Percentiles rank a stretch among this genome's conserved stretches.
Conservation (phyloP, 2,113 vertebrate genomes). For the Rhabdornis inornatus region DNA sequence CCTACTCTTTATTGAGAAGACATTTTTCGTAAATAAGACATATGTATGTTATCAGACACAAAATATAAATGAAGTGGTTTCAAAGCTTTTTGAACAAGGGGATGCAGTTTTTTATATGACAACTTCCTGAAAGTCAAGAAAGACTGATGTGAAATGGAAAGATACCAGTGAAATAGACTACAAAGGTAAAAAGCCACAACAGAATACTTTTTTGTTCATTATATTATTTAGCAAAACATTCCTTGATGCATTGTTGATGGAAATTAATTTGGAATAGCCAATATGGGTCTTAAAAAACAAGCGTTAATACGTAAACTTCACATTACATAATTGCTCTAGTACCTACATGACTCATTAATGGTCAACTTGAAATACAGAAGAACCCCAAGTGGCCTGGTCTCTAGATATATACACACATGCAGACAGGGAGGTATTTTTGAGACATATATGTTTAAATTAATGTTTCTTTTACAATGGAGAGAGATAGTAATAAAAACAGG, state of each 20-base stretch:
- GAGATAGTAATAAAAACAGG: background rate
- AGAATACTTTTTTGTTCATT: background rate
- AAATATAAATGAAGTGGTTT: background rate
- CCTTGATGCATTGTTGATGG: background rate
- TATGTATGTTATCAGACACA: background rate
- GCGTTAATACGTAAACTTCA: background rate
- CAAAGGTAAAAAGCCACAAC: background rate
- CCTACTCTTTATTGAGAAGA: background rate
- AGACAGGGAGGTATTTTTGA: background rate
- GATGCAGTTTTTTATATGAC: background rate
- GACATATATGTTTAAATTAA: background rate
- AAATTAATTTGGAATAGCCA: background rate
- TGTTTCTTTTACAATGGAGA: background rate
- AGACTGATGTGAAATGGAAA: background rate
- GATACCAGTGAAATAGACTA: background rate
- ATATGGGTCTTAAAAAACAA: background rate
- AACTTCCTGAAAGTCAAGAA: background rate
- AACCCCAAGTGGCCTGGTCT: background rate
- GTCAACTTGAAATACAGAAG: background rate
- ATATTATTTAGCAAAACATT: background rate
- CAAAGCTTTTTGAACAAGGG: background rate
- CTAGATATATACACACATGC: background rate
- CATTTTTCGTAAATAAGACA: background rate
- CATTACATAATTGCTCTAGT: background rate
- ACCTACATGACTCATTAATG: background rate